Evolutionary conservation across 1,140 invertebrate genomes (phyloP), one percentile per base, ranked within the genome.

Genomic region (Glomeris maerens): DNA sequence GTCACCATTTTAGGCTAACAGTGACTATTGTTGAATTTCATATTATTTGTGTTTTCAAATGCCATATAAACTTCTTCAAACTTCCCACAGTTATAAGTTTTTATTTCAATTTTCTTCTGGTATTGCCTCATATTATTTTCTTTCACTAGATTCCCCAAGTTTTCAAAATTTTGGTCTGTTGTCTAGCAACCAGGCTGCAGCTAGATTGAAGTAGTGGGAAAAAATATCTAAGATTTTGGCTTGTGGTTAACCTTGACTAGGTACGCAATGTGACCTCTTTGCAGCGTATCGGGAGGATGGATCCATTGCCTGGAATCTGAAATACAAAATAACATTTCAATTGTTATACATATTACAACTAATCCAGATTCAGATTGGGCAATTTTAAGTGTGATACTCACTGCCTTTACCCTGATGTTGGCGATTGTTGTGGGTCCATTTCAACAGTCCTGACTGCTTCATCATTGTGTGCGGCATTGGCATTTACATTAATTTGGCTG

Each of bases 211-310:
- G n/a, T n/a, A n/a, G n/a, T n/a, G n/a, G n/a, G n/a, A n/a, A n/a
- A n/a, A n/a, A n/a, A n/a, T n/a, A n/a, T n/a, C n/a, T n/a, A n/a
- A n/a, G n/a, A n/a, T n/a, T n/a, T n/a, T n/a, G n/a, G n/a, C n/a
- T n/a, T n/a, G n/a, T n/a, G 3, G 52, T 65, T 69, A 74, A 93
- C 88, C 80, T 96, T 96, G 66, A 96, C 91, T 72, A 93, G 79
- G 75, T 95, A 96, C 31, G 86, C 87, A 55, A 95, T 89, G 64
- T 95, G 91, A 48, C 91, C 91, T 67, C 83, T 88, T 60, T 89
- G 79, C 3, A 96, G 73, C n/a, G 86, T 76, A 61, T 94, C 90
- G 27, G 90, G 84, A 51, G 87, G 80, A 70, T 96, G 92, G 59
- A 94, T 81, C 92, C 92, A 96, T 64, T 84, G 87, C 58, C 83